These are phyloP conservation scores for Lamprotornis superbus DNA, from an alignment of 2,113 vertebrate genomes.

Conservation along the genomic window DNA sequence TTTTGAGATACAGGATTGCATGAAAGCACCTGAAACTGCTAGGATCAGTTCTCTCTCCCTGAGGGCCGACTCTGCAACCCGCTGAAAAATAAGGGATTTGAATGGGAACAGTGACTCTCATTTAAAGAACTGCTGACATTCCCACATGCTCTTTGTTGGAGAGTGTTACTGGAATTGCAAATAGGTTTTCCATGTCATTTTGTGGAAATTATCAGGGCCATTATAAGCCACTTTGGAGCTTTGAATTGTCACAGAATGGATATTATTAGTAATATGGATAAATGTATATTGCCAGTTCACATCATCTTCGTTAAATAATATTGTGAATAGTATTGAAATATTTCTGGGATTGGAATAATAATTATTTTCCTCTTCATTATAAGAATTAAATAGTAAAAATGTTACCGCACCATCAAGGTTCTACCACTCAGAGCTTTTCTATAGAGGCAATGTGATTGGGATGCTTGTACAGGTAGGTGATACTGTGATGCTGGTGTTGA, in stretches of 20 bases:
- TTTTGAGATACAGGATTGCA: conserved; percentile 22
- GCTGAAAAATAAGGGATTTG: conserved; percentile 10
- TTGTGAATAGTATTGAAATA: background rate
- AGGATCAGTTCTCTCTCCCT: background rate
- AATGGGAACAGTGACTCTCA: conserved; percentile 35
- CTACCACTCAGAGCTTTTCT: background rate
- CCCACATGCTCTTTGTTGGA: conserved; percentile 41
- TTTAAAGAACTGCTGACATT: conserved; percentile 36
- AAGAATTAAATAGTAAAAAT: background rate
- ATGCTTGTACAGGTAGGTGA: background rate
- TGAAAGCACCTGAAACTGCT: conserved; percentile 34
- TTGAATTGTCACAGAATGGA: background rate
- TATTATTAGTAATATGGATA: background rate
- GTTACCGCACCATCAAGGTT: background rate
- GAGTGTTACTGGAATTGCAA: background rate
- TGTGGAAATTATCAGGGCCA: conserved; percentile 4
- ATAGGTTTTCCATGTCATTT: conserved; percentile 42
- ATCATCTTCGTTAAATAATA: background rate
- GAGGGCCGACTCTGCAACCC: conserved; percentile 27
- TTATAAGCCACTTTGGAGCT: background rate
- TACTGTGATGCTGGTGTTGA: background rate
- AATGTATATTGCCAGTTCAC: background rate
- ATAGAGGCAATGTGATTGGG: background rate
- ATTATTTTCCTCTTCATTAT: background rate
- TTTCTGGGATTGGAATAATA: background rate